A percentile compares a stretch with the other conserved stretches of the same genome.
These are phyloP conservation scores for Dromas ardeola DNA, from an alignment of 2,113 vertebrate species.

Conservation along the genomic window DNA sequence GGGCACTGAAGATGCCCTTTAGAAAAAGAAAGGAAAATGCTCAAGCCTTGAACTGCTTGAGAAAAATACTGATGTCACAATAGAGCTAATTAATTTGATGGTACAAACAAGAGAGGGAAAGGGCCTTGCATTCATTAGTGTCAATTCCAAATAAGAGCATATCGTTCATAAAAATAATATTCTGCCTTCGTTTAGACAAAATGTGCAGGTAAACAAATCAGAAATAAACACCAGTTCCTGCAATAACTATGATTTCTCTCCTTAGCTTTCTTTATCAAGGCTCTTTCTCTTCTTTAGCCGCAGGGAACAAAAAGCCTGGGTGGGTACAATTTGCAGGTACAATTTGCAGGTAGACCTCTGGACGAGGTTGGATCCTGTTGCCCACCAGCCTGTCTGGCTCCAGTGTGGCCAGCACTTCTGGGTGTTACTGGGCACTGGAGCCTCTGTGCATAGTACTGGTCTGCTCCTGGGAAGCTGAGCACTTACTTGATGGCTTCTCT, in stretches of 20 bases:
- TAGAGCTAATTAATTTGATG: slow-evolving; percentile 70
- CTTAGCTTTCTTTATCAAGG: not conserved
- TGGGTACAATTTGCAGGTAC: not conserved
- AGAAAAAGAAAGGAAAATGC: slow-evolving; percentile 48
- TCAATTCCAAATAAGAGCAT: slow-evolving; percentile 46
- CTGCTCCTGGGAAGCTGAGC: not conserved
- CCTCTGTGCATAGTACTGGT: rapidly evolving
- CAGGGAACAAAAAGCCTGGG: not conserved
- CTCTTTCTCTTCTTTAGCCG: not conserved
- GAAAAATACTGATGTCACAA: slow-evolving; percentile 50
- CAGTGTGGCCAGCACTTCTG: not conserved
- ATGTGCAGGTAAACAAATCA: slow-evolving; percentile 49
- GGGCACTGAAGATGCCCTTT: slow-evolving; percentile 55
- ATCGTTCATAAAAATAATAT: slow-evolving; percentile 35
- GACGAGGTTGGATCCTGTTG: not conserved
- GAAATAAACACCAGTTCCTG: not conserved
- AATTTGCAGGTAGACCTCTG: not conserved
- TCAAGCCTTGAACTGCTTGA: slow-evolving; percentile 48
- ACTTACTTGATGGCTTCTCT: not conserved
- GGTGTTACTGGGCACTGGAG: not conserved
- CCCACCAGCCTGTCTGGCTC: not conserved
- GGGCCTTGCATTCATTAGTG: slow-evolving; percentile 63
- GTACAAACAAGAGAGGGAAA: slow-evolving; percentile 48
- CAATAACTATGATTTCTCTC: not conserved
- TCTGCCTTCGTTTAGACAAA: slow-evolving; percentile 1